Evolutionary conservation across 2,113 vertebrate genomes (phyloP), one percentile per base, ranked within the genome.

Genomic region (Stigmatopora nigra): DNA sequence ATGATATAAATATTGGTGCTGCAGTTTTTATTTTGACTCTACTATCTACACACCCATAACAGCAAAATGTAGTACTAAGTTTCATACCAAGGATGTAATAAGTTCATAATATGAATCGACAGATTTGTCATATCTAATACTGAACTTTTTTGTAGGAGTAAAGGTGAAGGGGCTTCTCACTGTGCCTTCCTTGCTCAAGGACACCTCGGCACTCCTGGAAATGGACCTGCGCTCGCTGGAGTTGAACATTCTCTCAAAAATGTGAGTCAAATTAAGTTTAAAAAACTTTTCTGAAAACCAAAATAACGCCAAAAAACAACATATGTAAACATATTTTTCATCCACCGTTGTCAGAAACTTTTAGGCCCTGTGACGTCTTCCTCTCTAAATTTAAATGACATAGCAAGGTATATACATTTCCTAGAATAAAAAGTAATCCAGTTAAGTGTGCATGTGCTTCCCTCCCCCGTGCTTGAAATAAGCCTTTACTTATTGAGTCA

Each of bases 401-500:
- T 16, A 56, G 14, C 53, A 31, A 15, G 14, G 5, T 14, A 7
- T 56, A 56, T 35, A 15, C 6, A 56, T 56, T 56, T 56, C 53
- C 22, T 31, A 6, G 22, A 56, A 56, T 56, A 56, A 56, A 56
- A 56, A 15, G 22, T 56, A 31, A 56, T 56, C 53, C 22, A 31
- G 53, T 31, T 7, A 56, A 31, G 22, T 14, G 13, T 31, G 16
- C 53, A 56, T 56, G 22, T 31, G 53, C 53, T 31, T 31, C 25
- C 12, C 53, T 35, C 14, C 53, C 22, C 53, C 22, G 14, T 14
- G 13, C 53, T 56, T 56, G 53, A 56, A 31, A 56, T 55, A 56
- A 56, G 31, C 53, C 53, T 56, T 56, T 56, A 14, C 53, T 16
- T 56, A 56, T 31, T 56, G 53, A 56, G 53, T 31, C 53, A 31